Conservation (phyloP, 1,140 invertebrate genomes). For the Heliconius hermathena region DNA sequence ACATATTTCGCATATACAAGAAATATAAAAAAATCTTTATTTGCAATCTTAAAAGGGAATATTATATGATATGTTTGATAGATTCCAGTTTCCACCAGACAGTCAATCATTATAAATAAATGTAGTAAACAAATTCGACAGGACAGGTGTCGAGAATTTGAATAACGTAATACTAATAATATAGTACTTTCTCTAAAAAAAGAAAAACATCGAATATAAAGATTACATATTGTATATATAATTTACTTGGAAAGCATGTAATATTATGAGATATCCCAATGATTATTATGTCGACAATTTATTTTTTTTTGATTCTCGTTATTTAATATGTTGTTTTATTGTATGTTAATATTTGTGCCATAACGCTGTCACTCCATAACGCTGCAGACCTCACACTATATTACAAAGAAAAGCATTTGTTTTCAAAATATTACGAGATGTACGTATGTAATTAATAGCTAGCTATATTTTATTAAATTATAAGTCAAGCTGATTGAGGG, state of each 20-base stretch:
- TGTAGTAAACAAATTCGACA: too few relatives aligned
- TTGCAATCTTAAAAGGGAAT: too few relatives aligned
- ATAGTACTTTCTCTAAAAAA: too few relatives aligned
- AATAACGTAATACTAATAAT: too few relatives aligned
- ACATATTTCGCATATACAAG: too few relatives aligned
- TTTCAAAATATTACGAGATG: background rate
- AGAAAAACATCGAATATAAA: too few relatives aligned
- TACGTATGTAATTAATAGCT: background rate
- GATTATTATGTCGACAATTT: background rate
- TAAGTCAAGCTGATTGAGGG: background rate
- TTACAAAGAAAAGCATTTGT: background rate
- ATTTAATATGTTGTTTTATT: conserved; percentile 13
- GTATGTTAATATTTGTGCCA: conserved; percentile 22
- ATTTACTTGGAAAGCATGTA: background rate
- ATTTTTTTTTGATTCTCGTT: background rate
- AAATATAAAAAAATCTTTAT: too few relatives aligned
- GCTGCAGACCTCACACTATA: background rate
- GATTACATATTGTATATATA: too few relatives aligned
- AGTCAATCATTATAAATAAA: too few relatives aligned
- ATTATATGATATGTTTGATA: too few relatives aligned
- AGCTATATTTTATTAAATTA: background rate
- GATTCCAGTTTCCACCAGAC: too few relatives aligned
- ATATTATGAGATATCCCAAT: background rate
- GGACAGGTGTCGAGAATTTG: too few relatives aligned
- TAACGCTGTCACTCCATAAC: conserved; percentile 1